These are phyloP conservation scores for Drosophila mojavensis DNA, from an alignment of 1,140 invertebrate species.

Conservation along the genomic window DNA sequence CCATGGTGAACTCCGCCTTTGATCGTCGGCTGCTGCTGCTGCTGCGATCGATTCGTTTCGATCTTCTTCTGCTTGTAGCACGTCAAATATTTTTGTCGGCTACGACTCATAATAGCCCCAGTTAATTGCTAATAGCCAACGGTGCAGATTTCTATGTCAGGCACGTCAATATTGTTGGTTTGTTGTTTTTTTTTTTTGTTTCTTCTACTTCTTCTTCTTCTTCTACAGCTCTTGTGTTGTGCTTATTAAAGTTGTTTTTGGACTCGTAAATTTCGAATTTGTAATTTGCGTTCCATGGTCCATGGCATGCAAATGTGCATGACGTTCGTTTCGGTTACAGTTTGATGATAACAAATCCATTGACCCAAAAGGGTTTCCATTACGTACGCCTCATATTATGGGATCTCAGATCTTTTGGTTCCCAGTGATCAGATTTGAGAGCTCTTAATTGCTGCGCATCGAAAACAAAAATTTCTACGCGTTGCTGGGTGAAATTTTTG, in stretches of 20 bases:
- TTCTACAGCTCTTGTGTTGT: conserved; percentile 25
- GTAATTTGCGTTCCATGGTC: conserved; percentile 70
- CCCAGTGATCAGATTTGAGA: conserved; percentile 36
- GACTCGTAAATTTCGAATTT: conserved; percentile 58
- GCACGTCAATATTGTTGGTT: conserved; percentile 56
- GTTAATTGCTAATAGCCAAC: conserved; percentile 83
- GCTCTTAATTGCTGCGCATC: conserved; percentile 46
- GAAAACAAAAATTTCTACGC: conserved; percentile 36
- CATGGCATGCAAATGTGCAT: conserved; percentile 77
- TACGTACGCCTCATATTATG: conserved; percentile 50
- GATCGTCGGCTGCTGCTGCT: conserved; percentile 50
- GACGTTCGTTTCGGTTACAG: conserved; percentile 77
- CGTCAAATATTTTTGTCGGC: conserved; percentile 76
- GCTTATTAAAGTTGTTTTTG: conserved; percentile 72
- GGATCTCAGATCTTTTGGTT: conserved; percentile 17
- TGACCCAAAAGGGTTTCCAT: conserved; percentile 72
- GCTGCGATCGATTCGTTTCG: conserved; percentile 78
- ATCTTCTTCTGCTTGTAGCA: conserved; percentile 82
- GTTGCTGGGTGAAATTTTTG: conserved; percentile 43
- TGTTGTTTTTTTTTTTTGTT: neutral
- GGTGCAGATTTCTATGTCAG: conserved; percentile 82
- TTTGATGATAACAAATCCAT: conserved; percentile 73
- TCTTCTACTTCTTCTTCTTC: neutral
- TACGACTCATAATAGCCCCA: conserved; percentile 77
- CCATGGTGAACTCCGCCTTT: conserved; percentile 33